Evolutionary conservation across 2,113 vertebrate genomes (phyloP).

Genomic region (Petaurus breviceps): DNA sequence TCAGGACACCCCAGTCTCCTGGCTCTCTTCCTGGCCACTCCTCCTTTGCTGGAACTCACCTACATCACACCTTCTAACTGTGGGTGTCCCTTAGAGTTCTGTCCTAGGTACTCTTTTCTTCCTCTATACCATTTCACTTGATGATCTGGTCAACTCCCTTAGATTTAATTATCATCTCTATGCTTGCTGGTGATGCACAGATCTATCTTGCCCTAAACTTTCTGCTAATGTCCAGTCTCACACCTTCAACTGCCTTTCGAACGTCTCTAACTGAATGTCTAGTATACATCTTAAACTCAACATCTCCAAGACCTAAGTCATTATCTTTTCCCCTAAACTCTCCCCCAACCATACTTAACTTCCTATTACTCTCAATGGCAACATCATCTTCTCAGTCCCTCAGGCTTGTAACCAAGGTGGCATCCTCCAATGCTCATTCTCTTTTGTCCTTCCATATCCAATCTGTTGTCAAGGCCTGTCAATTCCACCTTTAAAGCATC

Average conservation of each 20-base stretch:
- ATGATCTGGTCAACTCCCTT: background rate
- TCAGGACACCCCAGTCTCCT: background rate
- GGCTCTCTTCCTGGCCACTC: background rate
- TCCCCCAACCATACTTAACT: background rate
- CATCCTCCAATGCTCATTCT: background rate
- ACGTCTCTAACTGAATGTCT: too few species aligned
- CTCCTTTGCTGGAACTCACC: background rate
- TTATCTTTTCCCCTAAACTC: background rate
- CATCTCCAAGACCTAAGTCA: too few species aligned
- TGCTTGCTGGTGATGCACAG: background rate
- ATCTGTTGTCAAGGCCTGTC: background rate
- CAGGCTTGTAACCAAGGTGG: too few species aligned
- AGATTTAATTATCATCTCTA: background rate
- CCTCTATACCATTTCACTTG: background rate
- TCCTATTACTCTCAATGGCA: background rate
- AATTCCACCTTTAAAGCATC: background rate
- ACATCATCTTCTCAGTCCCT: background rate
- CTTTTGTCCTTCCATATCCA: background rate
- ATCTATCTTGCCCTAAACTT: too few species aligned
- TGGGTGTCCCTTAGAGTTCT: background rate
- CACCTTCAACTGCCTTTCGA: too few species aligned
- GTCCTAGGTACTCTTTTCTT: background rate
- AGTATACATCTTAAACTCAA: too few species aligned
- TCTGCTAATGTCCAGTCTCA: too few species aligned
- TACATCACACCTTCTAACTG: background rate